Evolutionary conservation across 2,888 invertebrate species (phyloP).

Genomic region (Volucella zonaria): DNA sequence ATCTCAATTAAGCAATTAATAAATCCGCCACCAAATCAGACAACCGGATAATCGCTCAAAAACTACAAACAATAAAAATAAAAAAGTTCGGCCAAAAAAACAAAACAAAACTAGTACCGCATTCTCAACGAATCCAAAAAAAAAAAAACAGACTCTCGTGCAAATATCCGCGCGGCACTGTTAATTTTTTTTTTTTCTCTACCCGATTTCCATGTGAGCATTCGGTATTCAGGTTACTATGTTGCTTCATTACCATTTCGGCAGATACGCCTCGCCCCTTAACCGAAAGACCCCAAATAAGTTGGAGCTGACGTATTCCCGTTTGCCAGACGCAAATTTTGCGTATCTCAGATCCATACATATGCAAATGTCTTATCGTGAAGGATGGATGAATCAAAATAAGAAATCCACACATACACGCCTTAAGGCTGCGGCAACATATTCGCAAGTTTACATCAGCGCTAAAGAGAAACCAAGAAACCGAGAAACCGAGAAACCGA

Average conservation of each 20-base stretch:
- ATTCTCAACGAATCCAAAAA: constrained; percentile 22
- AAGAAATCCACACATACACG: constrained; percentile 21
- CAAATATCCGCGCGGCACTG: constrained; percentile 48
- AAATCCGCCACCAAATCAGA: constrained; percentile 10
- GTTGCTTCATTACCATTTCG: constrained; percentile 72
- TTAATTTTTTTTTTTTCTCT: constrained; percentile 2
- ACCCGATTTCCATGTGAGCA: constrained; percentile 57
- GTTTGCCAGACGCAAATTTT: constrained; percentile 20
- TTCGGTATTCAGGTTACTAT: constrained; percentile 72
- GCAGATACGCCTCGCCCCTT: constrained; percentile 7
- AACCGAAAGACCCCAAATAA: background rate
- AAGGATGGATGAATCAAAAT: constrained; percentile 51
- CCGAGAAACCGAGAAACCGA: constrained; percentile 18
- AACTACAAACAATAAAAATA: background rate
- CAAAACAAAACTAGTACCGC: background rate
- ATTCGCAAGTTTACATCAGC: constrained; percentile 49
- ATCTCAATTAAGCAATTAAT: constrained; percentile 28
- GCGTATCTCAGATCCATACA: background rate
- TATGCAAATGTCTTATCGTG: constrained; percentile 22
- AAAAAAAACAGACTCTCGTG: constrained; percentile 15
- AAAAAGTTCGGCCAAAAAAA: background rate
- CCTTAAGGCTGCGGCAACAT: constrained; percentile 37
- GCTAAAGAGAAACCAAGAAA: constrained; percentile 10
- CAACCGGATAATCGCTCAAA: constrained; percentile 7
- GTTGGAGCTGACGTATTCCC: constrained; percentile 46